These are phyloP conservation scores for Tromatobia lineatoria DNA, from an alignment of 2,888 invertebrate genomes.

Conservation along the genomic window DNA sequence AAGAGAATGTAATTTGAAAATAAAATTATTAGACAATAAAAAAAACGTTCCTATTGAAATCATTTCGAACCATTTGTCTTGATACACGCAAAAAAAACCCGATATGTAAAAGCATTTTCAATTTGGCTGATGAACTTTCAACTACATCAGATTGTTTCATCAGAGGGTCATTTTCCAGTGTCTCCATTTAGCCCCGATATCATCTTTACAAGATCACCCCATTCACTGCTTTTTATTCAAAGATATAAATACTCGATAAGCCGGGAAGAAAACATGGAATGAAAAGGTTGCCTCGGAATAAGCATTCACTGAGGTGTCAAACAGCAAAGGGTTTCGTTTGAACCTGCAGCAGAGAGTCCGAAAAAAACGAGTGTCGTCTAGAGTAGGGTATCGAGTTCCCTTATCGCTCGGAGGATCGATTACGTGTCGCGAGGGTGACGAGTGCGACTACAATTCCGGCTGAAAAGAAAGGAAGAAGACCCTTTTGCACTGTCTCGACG, in stretches of 20 bases:
- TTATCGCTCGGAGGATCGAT: slow-evolving; percentile 47
- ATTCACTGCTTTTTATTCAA: not conserved
- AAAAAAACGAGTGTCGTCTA: slow-evolving; percentile 4
- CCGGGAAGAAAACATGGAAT: not conserved
- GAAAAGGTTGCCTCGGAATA: not conserved
- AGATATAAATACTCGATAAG: not conserved
- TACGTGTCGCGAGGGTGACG: slow-evolving; percentile 56
- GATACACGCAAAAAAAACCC: too few relatives aligned
- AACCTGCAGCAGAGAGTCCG: not conserved
- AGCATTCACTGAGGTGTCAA: slow-evolving; percentile 1
- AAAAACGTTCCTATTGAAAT: too few relatives aligned
- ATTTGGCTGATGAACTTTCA: too few relatives aligned
- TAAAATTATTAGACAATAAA: too few relatives aligned
- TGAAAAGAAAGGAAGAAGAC: slow-evolving; percentile 39
- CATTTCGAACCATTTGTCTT: too few relatives aligned
- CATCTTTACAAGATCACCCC: too few relatives aligned
- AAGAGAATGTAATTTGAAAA: too few relatives aligned
- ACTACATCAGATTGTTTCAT: too few relatives aligned
- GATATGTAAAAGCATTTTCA: too few relatives aligned
- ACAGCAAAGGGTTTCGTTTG: slow-evolving; percentile 16
- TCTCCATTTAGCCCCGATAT: too few relatives aligned
- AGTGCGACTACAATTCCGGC: slow-evolving; percentile 9
- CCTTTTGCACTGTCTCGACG: slow-evolving; percentile 54
- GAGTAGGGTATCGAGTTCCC: slow-evolving; percentile 2
- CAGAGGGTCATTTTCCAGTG: too few relatives aligned